phyloP scores from a whole-genome alignment of 2,888 invertebrate genomes.

The Labia minor region DNA sequence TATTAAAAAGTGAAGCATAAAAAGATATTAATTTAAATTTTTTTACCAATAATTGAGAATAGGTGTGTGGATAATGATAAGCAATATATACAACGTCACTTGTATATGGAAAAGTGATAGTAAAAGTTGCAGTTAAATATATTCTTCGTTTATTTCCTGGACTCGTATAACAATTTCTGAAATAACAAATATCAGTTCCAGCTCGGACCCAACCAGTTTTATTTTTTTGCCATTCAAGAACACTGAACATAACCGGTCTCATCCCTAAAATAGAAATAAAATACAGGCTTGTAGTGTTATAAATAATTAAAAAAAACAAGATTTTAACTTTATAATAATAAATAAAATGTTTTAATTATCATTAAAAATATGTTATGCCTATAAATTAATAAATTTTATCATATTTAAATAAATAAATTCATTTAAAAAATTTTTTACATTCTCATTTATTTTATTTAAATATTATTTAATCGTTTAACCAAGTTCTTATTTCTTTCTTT shows the following conservation, averaged over 20 bases:
- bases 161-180: slow-evolving; percentile 60
- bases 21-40: not conserved
- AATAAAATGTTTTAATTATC: not conserved
- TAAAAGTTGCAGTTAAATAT: slow-evolving; percentile 70
- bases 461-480: too few species aligned
- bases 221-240: slow-evolving; percentile 42
- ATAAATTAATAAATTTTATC: too few species aligned
- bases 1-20: not conserved
- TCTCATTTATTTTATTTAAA: too few species aligned
- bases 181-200: slow-evolving; percentile 71
- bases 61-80: slow-evolving; percentile 80
- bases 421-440: too few species aligned
- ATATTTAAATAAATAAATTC: too few species aligned
- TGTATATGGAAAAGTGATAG: slow-evolving; percentile 59
- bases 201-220: slow-evolving; percentile 55
- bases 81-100: slow-evolving; percentile 75
- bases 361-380: too few species aligned
- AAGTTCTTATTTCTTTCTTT: too few species aligned
- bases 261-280: slow-evolving; percentile 43
- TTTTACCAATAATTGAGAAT: slow-evolving; percentile 59
- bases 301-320: not conserved
- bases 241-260: slow-evolving; percentile 81
- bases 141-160: slow-evolving; percentile 42
- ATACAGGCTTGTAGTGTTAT: not conserved
- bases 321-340: not conserved